Evolutionary conservation across 2,888 invertebrate species (phyloP).

Genomic region (Caradrina kadenii): DNA sequence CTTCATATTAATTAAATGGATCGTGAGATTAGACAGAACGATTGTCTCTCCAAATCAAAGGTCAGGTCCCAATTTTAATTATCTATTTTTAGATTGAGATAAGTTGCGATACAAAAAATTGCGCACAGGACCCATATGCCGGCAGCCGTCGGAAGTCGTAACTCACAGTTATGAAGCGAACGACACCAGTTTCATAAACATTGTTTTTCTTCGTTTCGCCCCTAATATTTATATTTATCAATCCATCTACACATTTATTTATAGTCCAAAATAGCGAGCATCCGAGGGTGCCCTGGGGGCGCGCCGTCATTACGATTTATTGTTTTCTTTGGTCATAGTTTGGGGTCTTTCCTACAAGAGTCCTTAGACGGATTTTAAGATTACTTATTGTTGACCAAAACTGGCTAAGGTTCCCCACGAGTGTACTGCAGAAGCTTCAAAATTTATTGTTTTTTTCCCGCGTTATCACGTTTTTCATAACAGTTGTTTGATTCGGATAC

Average conservation of each 20-base stretch:
- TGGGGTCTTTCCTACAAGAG: conserved; percentile 76
- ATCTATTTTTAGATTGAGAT: conserved; percentile 75
- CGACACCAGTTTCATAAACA: conserved; percentile 91
- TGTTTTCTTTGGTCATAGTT: conserved; percentile 88
- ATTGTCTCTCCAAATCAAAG: conserved; percentile 26
- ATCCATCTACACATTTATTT: conserved; percentile 91
- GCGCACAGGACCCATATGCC: conserved; percentile 85
- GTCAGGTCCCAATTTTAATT: conserved; percentile 60
- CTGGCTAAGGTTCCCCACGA: conserved; percentile 70
- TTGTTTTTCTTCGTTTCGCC: conserved; percentile 90
- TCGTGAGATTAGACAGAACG: not conserved
- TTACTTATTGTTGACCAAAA: conserved; percentile 75
- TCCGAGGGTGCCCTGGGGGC: conserved; percentile 88
- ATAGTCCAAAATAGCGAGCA: conserved; percentile 89
- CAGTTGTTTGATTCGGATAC: conserved; percentile 33
- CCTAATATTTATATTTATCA: conserved; percentile 91
- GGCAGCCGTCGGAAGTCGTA: conserved; percentile 90
- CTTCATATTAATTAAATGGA: not conserved
- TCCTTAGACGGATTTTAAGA: conserved; percentile 81
- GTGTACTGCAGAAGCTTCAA: conserved; percentile 64
- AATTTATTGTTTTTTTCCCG: conserved; percentile 53
- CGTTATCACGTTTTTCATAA: conserved; percentile 53
- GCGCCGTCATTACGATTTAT: conserved; percentile 89
- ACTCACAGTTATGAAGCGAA: conserved; percentile 90
- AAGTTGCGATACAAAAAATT: conserved; percentile 82